Evolutionary conservation across 1,140 invertebrate genomes (phyloP), one percentile per base, ranked within the genome.

Genomic region (Neodiprion pinetum): DNA sequence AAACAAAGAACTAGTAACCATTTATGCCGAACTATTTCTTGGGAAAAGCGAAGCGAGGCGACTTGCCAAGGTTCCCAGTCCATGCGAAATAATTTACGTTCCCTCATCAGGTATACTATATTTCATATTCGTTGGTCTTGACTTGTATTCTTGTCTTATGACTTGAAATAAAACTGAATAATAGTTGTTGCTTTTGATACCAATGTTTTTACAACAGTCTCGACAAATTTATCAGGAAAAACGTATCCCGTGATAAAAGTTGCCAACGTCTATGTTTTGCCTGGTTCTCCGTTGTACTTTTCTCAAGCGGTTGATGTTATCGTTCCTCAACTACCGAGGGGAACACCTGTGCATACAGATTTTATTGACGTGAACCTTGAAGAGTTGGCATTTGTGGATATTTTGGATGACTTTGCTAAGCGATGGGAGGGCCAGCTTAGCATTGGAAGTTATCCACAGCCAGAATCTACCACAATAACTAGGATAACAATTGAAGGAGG

Each of bases 401-500:
- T 86, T 12, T 84, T 95, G 17, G 90, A 91, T 76, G 75, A 88
- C 68, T 89, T 90, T 12, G 90, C 90, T 1, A 78, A 87, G 12
- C 85, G 87, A 71, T 93, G 89, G 84, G 87, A 90, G 71, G 79
- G 83, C 17, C 77, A 77, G 66, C 92, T 94, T 7, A 86, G 85
- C 61, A 90, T 95, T 82, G 94, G 93, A 47, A 94, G 93, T 72
- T 95, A 95, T 85, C 93, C 93, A 12, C 89, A 91, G 70, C 80
- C 85, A 72, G 90, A 91, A 80, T 79, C 82, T 11, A 50, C 79
- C 65, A 82, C 80, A 77, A 80, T 80, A 66, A 91, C 90, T 17
- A 85, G 84, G 75, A 84, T 92, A 5, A 90, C 88, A 1, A 78
- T 92, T 67, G 90, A 91, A 72, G 85, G 88, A n/a, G 67, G 74